Evolutionary conservation across 2,113 vertebrate genomes (phyloP).

Genomic region (Malurus alboscapulatus): DNA sequence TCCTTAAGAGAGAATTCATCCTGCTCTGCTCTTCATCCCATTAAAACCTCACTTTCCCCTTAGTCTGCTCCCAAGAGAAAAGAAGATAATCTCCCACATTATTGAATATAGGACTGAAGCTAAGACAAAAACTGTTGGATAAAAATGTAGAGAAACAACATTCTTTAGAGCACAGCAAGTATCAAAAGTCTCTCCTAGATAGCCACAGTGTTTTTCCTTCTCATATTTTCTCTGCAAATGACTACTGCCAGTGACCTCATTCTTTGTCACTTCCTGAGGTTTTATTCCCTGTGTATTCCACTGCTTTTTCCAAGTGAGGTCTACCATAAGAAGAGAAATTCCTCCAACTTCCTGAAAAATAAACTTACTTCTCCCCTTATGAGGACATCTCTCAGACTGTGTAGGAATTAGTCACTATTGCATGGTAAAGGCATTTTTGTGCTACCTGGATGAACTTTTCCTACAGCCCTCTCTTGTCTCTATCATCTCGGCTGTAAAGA

Average conservation of each 20-base stretch:
- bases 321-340: not conserved
- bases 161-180: not conserved
- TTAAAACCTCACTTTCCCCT: not conserved
- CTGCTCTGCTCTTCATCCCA: accelerated
- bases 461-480: not conserved
- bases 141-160: not conserved
- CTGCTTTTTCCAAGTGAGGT: not conserved
- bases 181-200: not conserved
- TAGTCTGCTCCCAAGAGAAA: not conserved
- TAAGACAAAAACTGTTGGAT: not conserved
- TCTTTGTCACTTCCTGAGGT: not conserved
- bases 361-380: not conserved
- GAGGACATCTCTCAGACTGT: not conserved
- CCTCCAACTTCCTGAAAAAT: not conserved
- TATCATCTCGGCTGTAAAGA: not conserved
- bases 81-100: not conserved
- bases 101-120: not conserved
- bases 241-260: not conserved
- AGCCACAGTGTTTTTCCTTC: not conserved
- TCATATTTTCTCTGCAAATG: not conserved
- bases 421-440: not conserved
- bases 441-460: not conserved
- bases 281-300: not conserved
- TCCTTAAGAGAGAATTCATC: not conserved
- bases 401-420: not conserved